Conservation (phyloP, 2,113 vertebrate genomes). For the Megaceryle maxima region DNA sequence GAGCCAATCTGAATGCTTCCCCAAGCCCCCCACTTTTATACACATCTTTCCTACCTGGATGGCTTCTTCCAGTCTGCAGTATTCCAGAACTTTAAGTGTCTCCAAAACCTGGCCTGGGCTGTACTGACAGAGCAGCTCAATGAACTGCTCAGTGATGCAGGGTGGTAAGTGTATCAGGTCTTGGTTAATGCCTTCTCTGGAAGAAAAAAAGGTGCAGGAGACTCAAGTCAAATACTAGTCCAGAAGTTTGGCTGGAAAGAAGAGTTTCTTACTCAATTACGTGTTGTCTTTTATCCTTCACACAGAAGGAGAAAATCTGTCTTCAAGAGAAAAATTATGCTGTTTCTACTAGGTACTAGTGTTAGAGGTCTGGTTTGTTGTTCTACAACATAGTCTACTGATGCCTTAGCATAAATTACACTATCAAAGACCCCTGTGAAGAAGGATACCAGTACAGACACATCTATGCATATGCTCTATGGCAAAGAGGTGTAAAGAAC, state of each 20-base stretch:
- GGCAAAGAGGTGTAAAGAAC: neutral
- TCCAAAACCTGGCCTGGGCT: constrained; percentile 80
- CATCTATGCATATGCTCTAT: neutral
- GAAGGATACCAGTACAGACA: neutral
- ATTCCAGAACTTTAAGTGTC: constrained; percentile 85
- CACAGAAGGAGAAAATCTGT: neutral
- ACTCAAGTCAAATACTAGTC: neutral
- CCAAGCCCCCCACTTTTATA: neutral
- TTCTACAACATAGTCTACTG: neutral
- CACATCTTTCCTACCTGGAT: constrained; percentile 79
- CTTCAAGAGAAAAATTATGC: neutral
- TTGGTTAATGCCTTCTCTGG: constrained; percentile 84
- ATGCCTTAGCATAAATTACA: neutral
- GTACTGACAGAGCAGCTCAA: constrained; percentile 87
- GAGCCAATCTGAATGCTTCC: neutral
- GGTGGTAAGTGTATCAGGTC: constrained; percentile 73
- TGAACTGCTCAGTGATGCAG: constrained; percentile 83
- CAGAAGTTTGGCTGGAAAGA: neutral
- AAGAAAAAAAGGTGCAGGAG: constrained; percentile 31
- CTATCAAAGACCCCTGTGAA: neutral
- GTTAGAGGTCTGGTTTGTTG: neutral
- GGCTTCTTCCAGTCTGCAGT: constrained; percentile 90
- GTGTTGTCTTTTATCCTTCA: neutral
- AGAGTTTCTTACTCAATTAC: neutral
- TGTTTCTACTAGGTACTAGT: neutral